phyloP scores from a whole-genome alignment of 2,797 vertebrate genomes.

The Epinephelus awoara region DNA sequence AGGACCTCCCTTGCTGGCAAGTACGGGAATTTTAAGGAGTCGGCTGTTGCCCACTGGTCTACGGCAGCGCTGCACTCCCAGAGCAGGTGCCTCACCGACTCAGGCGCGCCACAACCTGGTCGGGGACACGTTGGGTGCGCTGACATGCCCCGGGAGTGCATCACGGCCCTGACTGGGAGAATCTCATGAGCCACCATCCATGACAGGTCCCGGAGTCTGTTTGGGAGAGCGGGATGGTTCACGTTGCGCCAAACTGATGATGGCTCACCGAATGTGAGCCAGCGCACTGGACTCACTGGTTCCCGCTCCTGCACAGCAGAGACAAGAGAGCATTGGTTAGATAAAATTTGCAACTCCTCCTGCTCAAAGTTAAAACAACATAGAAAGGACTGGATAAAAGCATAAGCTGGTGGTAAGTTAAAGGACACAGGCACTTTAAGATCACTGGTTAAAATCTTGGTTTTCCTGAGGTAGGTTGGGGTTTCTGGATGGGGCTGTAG shows the following conservation, averaged over 20 bases:
- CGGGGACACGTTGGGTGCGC: not conserved
- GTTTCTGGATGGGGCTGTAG: conserved; percentile 5
- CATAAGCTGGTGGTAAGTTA: conserved; percentile 6
- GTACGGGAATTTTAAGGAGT: conserved; percentile 13
- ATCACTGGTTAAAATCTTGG: not conserved
- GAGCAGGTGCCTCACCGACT: conserved; percentile 1
- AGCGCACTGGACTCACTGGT: not conserved
- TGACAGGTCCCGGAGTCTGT: conserved; percentile 18
- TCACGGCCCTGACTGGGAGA: conserved; percentile 34
- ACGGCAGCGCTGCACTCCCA: conserved; percentile 11
- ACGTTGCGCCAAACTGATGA: not conserved
- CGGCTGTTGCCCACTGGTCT: conserved; percentile 13
- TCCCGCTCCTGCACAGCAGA: conserved; percentile 9
- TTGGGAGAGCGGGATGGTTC: not conserved
- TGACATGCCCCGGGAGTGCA: conserved; percentile 40
- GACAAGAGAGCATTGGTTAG: not conserved
- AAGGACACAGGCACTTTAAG: conserved; percentile 9
- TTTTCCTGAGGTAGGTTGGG: not conserved
- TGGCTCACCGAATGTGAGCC: not conserved
- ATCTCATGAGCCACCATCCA: conserved; percentile 51
- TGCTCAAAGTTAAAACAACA: not conserved
- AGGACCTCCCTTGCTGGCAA: not conserved
- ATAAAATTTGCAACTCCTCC: not conserved
- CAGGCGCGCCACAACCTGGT: not conserved
- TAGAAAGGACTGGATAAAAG: not conserved